Evolutionary conservation across 1,140 invertebrate species (phyloP), one percentile per base, ranked within the genome.

Genomic region (Cydia pomonella): DNA sequence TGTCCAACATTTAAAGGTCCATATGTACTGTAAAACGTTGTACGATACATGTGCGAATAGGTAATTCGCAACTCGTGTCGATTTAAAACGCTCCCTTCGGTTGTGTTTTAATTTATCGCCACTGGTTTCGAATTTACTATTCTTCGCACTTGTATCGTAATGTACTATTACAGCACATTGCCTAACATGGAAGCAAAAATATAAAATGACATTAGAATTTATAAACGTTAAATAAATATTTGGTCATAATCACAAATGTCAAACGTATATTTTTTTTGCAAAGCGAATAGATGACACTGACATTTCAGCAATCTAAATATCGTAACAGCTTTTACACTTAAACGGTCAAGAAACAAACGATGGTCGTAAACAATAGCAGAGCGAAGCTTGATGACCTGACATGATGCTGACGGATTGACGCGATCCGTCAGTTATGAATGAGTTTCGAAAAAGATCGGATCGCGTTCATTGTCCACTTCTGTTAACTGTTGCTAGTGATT

Each of bases 321-420:
- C 44, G 1, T 47, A 47, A 47, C 13, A 16, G 44, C 16, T 47
- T n/a, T 47, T 47, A 47, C 44, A n/a, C 13, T 47, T 47, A 0
- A 47, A 47, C 16, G 12, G 44, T 47, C 44, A 13, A 47, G 16
- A n/a, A 47, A 47, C 44, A 47, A 47, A 47, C 4, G 16, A n/a
- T n/a, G 44, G 2, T n/a, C 44, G 44, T 4, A 53, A 21, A 53
- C 50, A 53, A 53, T 7, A 53, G 16, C n/a, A 53, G 16, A 53
- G 50, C 50, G 50, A 7, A 18, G 50, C 50, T 18, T 53, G 50
- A 53, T 53, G 50, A 53, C 50, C 44, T 47, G 44, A 47, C 44
- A 47, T 47, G 16, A 47, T 13, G 16, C 4, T 47, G 13, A 47
- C 44, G 16, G 44, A n/a, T 47, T 47, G 44, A 47, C 10, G 5